phyloP scores from a whole-genome alignment of 2,888 invertebrate species.

The Leucophenga maculata region DNA sequence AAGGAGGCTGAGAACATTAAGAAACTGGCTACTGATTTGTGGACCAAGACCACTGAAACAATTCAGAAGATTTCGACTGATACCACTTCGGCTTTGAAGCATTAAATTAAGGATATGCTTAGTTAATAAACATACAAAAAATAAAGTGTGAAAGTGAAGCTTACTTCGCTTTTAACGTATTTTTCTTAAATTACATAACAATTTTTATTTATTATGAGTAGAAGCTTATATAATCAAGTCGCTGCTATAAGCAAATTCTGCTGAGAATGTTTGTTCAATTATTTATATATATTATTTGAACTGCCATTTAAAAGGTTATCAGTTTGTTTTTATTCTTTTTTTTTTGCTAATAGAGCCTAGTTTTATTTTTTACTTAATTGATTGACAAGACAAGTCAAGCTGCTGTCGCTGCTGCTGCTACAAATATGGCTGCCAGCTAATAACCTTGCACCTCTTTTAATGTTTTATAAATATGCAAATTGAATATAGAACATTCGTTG shows the following conservation, averaged over 20 bases:
- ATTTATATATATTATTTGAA: not conserved
- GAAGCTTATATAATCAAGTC: not conserved
- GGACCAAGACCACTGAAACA: not conserved
- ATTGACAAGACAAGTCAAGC: too few species aligned
- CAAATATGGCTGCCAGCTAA: too few species aligned
- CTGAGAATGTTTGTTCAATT: too few species aligned
- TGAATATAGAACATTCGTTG: too few species aligned
- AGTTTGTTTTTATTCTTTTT: too few species aligned
- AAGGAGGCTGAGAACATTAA: constrained; percentile 18
- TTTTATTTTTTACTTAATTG: not conserved
- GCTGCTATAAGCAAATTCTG: too few species aligned
- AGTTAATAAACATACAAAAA: not conserved
- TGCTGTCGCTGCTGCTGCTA: too few species aligned
- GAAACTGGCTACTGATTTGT: constrained; percentile 5
- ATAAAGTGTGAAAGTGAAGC: not conserved
- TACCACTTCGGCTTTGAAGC: too few species aligned
- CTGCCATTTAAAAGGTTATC: constrained; percentile 7
- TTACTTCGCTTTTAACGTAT: too few species aligned
- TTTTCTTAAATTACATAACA: not conserved
- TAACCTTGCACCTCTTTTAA: too few species aligned
- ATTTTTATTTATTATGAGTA: not conserved
- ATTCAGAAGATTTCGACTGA: not conserved
- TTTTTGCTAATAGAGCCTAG: not conserved
- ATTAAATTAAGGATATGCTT: too few species aligned
- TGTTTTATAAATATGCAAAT: too few species aligned